These are phyloP conservation scores for Psylliodes chrysocephalus DNA, from an alignment of 2,888 invertebrate genomes.

Conservation along the genomic window DNA sequence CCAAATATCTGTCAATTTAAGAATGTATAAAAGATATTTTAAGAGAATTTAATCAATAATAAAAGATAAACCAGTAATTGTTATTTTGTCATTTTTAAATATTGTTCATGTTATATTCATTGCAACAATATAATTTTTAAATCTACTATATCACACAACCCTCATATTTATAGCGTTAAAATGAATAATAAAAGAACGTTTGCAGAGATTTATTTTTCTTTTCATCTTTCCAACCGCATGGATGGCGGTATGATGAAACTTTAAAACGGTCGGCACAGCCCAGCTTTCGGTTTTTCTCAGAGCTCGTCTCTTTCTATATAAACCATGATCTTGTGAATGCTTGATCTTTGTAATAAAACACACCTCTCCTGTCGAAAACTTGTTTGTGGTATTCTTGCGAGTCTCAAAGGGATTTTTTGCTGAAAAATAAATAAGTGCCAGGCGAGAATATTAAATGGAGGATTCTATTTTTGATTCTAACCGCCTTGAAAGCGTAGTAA, in stretches of 20 bases:
- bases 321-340: slow-evolving; percentile 18
- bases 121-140: too few species aligned
- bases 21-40: too few species aligned
- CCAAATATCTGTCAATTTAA: too few species aligned
- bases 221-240: slow-evolving; percentile 25
- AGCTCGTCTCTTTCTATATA: slow-evolving; percentile 12
- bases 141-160: slow-evolving; percentile 2
- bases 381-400: slow-evolving; percentile 11
- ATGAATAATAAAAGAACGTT: slow-evolving; percentile 37
- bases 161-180: slow-evolving; percentile 19
- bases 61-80: too few species aligned
- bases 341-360: slow-evolving; percentile 23
- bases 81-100: too few species aligned
- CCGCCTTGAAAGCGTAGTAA: too few species aligned
- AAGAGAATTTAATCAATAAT: too few species aligned
- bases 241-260: slow-evolving; percentile 32
- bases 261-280: slow-evolving; percentile 20
- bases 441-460: too few species aligned
- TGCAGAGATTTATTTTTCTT: slow-evolving; percentile 23
- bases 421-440: slow-evolving; percentile 12
- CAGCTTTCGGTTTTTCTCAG: neutral
- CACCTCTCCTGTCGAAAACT: slow-evolving; percentile 5
- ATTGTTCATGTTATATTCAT: too few species aligned
- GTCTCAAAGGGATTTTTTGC: neutral
- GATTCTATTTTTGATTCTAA: too few species aligned